Conservation (phyloP, 2,113 vertebrate species). For the Fregata magnificens region DNA sequence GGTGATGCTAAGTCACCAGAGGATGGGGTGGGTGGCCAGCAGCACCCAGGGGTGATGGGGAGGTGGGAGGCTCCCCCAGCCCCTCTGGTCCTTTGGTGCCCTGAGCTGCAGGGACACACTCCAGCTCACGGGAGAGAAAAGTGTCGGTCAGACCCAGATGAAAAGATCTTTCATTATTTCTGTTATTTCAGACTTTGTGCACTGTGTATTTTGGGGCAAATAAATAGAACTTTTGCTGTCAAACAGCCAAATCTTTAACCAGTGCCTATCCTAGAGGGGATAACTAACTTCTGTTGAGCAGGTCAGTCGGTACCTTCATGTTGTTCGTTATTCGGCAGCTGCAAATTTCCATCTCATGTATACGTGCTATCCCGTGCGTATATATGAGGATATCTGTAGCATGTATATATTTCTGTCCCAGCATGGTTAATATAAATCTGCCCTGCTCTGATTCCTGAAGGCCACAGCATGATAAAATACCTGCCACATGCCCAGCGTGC, state of each 20-base stretch:
- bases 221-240: not conserved
- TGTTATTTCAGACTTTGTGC: not conserved
- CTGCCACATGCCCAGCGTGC: rapidly evolving
- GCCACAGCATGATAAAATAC: not conserved
- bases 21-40: not conserved
- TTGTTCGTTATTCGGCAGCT: not conserved
- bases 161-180: rapidly evolving
- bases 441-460: not conserved
- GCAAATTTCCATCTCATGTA: not conserved
- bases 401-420: not conserved
- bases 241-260: not conserved
- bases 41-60: not conserved
- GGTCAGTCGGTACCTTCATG: rapidly evolving
- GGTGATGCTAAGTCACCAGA: not conserved
- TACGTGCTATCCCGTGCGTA: not conserved
- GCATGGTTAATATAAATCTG: not conserved
- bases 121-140: not conserved
- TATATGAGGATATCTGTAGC: not conserved
- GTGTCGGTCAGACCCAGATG: rapidly evolving
- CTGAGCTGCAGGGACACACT: not conserved
- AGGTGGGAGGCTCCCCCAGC: not conserved
- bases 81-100: not conserved
- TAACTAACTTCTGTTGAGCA: not conserved
- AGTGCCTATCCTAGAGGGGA: not conserved
- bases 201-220: not conserved